Conservation (phyloP, 2,888 invertebrate genomes). For the Campoplex nolae region DNA sequence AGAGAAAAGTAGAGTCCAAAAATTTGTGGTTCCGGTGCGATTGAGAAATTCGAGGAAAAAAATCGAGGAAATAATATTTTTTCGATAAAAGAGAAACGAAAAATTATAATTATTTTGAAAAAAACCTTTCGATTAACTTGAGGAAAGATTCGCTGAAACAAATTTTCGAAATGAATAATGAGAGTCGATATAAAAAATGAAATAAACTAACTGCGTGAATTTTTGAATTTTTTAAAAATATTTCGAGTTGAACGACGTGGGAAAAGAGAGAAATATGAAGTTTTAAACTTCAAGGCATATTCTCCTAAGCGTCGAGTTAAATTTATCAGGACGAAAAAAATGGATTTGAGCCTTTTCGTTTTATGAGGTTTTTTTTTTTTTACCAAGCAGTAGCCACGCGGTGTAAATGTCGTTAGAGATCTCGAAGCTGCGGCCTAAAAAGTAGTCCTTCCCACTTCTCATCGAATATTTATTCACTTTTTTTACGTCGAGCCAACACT, state of each 20-base stretch:
- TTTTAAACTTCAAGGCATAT: neutral
- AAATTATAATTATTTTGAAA: neutral
- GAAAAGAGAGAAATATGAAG: neutral
- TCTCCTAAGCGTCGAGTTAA: neutral
- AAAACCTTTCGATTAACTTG: neutral
- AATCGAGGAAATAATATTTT: no score
- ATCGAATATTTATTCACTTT: slow-evolving; percentile 68
- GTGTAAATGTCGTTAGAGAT: slow-evolving; percentile 52
- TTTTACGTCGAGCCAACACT: slow-evolving; percentile 71
- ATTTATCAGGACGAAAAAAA: neutral
- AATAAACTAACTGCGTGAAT: neutral
- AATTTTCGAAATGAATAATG: neutral
- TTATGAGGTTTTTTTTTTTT: slow-evolving; percentile 5
- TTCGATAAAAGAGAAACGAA: no score
- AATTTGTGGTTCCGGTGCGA: no score
- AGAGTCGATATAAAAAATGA: neutral
- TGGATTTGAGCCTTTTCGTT: neutral
- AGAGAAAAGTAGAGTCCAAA: no score
- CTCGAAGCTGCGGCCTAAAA: slow-evolving; percentile 53
- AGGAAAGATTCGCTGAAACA: neutral
- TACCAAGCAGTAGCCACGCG: neutral
- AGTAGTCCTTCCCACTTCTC: slow-evolving; percentile 66
- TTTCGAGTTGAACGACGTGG: neutral
- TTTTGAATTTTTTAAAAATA: no score
- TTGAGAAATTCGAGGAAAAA: no score